A percentile compares a stretch with the other conserved stretches of the same genome.
phyloP scores from a whole-genome alignment of 2,113 vertebrate genomes.

The Gobiocypris rarus region DNA sequence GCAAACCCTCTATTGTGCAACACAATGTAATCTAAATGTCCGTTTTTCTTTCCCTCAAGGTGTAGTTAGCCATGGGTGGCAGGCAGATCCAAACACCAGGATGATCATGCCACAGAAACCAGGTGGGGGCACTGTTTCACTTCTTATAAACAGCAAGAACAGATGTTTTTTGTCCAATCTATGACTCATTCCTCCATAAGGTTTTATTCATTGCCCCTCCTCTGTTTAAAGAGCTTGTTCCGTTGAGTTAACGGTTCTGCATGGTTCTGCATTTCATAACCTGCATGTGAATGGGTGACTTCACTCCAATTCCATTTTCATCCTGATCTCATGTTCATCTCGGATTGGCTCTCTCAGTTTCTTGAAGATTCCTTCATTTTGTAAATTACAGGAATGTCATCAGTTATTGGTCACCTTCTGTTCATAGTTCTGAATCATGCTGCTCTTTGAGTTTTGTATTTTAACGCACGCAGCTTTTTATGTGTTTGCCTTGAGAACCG shows the following conservation, averaged over 20 bases:
- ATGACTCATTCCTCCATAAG: conserved; percentile 27
- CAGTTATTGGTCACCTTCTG: background rate
- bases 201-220: conserved; percentile 18
- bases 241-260: conserved; percentile 11
- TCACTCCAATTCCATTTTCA: background rate
- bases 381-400: background rate
- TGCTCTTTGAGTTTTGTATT: background rate
- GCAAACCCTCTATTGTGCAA: background rate
- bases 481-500: conserved; percentile 16
- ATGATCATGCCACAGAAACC: conserved; percentile 98
- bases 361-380: background rate
- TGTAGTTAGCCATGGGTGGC: conserved; percentile 93
- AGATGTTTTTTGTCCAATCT: background rate
- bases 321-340: background rate
- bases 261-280: conserved; percentile 23
- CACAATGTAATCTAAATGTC: background rate
- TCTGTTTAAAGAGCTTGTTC: conserved; percentile 28
- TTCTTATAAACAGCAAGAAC: background rate
- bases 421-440: background rate
- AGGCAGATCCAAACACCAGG: conserved; percentile 88
- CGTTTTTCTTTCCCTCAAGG: conserved; percentile 70
- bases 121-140: conserved; percentile 83
- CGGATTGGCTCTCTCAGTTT: background rate
- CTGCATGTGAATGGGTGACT: conserved; percentile 21
- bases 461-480: background rate